Evolutionary conservation across 2,797 vertebrate genomes (phyloP).

Genomic region (Poeciliopsis infans): DNA sequence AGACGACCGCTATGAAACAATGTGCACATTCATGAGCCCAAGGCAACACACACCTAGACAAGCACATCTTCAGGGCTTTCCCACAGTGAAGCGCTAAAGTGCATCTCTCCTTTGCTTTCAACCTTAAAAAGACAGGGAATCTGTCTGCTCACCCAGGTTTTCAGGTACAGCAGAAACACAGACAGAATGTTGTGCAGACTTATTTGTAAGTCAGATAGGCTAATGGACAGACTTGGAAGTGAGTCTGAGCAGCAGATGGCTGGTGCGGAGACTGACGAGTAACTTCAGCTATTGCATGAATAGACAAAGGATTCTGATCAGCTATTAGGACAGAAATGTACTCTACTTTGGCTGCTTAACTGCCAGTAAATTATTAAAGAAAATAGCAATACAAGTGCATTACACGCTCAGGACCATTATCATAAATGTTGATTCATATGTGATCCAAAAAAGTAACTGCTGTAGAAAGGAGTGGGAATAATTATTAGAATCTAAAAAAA

Average conservation of each 20-base stretch:
- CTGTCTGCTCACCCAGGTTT: constrained; percentile 34
- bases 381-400: constrained; percentile 9
- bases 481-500: neutral
- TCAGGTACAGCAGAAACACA: constrained; percentile 45
- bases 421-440: neutral
- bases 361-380: constrained; percentile 31
- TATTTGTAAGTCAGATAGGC: constrained; percentile 45
- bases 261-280: constrained; percentile 41
- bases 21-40: constrained; percentile 74
- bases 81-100: constrained; percentile 57
- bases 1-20: constrained; percentile 78
- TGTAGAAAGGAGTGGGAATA: constrained; percentile 14
- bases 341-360: constrained; percentile 4
- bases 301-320: constrained; percentile 55
- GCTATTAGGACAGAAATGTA: constrained; percentile 16
- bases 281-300: constrained; percentile 48
- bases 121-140: constrained; percentile 39
- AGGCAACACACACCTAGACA: constrained; percentile 61
- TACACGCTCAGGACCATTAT: neutral
- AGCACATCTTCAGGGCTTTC: constrained; percentile 64
- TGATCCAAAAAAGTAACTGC: neutral
- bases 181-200: constrained; percentile 18
- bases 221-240: constrained; percentile 47
- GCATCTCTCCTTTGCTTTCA: constrained; percentile 40
- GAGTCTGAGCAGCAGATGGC: constrained; percentile 70